Evolutionary conservation across 2,888 invertebrate genomes (phyloP).

Genomic region (Mantis religiosa): DNA sequence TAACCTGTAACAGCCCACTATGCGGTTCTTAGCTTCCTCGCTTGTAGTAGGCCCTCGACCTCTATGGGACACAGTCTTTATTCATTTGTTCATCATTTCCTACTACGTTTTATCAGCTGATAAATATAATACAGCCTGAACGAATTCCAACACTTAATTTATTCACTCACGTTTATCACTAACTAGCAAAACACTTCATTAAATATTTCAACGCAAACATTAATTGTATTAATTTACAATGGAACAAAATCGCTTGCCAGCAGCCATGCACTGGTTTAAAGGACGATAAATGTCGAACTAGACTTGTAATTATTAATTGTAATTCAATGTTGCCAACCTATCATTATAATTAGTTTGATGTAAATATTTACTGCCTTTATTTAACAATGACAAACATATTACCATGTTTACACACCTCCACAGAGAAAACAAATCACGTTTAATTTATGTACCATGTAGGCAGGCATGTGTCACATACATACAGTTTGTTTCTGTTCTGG

Average conservation of each 20-base stretch:
- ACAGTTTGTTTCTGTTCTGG: neutral
- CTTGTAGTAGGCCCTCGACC: too few species aligned
- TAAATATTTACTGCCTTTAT: neutral
- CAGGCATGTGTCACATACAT: neutral
- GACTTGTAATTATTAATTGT: neutral
- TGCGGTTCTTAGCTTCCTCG: too few species aligned
- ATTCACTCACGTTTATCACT: neutral
- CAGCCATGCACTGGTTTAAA: neutral
- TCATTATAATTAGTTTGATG: neutral
- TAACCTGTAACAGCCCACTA: too few species aligned
- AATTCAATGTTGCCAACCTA: neutral
- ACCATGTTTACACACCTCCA: neutral
- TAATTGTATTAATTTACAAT: neutral
- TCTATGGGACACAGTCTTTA: too few species aligned
- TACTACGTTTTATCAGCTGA: too few species aligned
- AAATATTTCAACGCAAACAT: neutral
- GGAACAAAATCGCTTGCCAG: neutral
- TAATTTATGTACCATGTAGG: neutral
- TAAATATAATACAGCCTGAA: too few species aligned
- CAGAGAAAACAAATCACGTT: neutral
- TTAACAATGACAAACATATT: neutral
- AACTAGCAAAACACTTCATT: neutral
- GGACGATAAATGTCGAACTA: neutral
- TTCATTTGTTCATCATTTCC: too few species aligned
- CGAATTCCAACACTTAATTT: too few species aligned